A percentile compares a stretch with the other conserved stretches of the same genome.
phyloP scores from a whole-genome alignment of 1,140 invertebrate species.

The Thaumetopoea pityocampa region DNA sequence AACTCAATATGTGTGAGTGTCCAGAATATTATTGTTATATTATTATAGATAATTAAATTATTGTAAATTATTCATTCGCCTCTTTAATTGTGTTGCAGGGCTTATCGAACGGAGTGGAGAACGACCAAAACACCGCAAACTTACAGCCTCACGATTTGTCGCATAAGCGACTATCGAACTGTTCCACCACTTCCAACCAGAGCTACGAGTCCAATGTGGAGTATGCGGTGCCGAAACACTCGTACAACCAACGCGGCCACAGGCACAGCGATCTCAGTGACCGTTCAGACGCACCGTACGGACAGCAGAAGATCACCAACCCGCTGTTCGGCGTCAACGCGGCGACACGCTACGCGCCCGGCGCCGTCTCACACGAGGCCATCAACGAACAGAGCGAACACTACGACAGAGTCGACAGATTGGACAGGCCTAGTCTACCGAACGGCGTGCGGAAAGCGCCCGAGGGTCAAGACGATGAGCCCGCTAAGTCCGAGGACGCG shows the following conservation, averaged over 20 bases:
- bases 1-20: too few relatives aligned
- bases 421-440: slow-evolving; percentile 40
- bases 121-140: slow-evolving; percentile 72
- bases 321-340: slow-evolving; percentile 72
- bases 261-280: slow-evolving; percentile 38
- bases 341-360: slow-evolving; percentile 65
- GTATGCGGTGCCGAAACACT: slow-evolving; percentile 58
- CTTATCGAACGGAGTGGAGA: slow-evolving; percentile 72
- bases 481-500: slow-evolving; percentile 77
- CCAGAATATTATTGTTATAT: too few relatives aligned
- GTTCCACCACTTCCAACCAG: slow-evolving; percentile 62
- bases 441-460: slow-evolving; percentile 80
- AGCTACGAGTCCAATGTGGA: slow-evolving; percentile 65
- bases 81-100: slow-evolving; percentile 62
- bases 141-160: slow-evolving; percentile 63
- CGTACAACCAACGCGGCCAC: slow-evolving; percentile 38
- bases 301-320: slow-evolving; percentile 58
- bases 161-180: slow-evolving; percentile 60
- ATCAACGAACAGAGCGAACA: slow-evolving; percentile 35
- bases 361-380: slow-evolving; percentile 28
- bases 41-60: too few relatives aligned
- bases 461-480: slow-evolving; percentile 87
- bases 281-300: slow-evolving; percentile 35
- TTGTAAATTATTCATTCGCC: too few relatives aligned
- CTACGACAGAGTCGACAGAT: slow-evolving; percentile 47